Base-by-base conservation (phyloP, 2,888 invertebrate species). In the Ophonus ardosiacus region DNA sequence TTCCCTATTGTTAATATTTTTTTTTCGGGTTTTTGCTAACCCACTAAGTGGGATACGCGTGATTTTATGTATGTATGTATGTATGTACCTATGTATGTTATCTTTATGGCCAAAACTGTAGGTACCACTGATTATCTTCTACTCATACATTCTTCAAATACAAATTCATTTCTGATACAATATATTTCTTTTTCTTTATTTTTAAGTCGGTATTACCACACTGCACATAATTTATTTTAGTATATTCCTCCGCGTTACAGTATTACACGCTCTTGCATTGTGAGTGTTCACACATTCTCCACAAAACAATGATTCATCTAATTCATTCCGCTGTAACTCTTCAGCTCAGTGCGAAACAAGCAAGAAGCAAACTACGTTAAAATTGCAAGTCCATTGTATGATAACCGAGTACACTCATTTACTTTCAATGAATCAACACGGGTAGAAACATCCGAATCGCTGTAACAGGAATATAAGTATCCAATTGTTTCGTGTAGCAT, bases 381-480 rank as follows among this genome's bases (percentile, higher is more conserved):
- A 31, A 57, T 59, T 59, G 24, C 38, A 68, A 24, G 10, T 68
- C 68, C 68, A 68, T 68, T 68, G 68, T 68, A 68, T 68, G 68
- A 68, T 68, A 68, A 68, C n/a, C 38, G 38, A 68, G 38, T 38
- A 68, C 7, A 68, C 31, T 68, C 68, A 68, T 68, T 68, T 38
- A 38, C 68, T 68, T 68, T 38, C 68, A 68, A 68, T 68, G 68
- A 40, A 68, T 68, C 68, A 68, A 68, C 68, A 68, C 68, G 38
- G 18, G 68, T 31, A 68, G 68, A 74, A 74, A 74, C 71, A 74
- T 74, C 71, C 43, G 43, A 43, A 74, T 68, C 13, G 38, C 13
- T 74, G 71, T 43, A 74, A 18, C 43, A n/a, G 40, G 40, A 74
- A 74, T 74, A 40, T 18, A 40, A 74, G 40, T 74, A 24, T 74